Percentiles rank a stretch among this genome's conserved stretches.
phyloP scores from a whole-genome alignment of 2,888 invertebrate genomes.

The Callyntrura sp. region DNA sequence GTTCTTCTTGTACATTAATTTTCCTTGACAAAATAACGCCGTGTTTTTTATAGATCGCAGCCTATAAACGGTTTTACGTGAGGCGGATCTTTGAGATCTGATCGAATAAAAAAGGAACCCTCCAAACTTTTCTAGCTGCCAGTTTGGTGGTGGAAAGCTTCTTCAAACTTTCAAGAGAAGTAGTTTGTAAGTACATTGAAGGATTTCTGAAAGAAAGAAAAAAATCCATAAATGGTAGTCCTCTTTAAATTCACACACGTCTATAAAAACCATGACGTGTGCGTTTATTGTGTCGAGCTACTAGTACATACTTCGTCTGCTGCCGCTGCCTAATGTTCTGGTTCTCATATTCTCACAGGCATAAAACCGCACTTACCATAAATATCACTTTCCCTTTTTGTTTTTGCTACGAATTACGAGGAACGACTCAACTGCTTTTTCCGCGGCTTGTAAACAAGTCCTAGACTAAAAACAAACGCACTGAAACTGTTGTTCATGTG shows the following conservation, averaged over 20 bases:
- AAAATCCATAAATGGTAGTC: conserved; percentile 3
- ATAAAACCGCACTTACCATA: conserved; percentile 55
- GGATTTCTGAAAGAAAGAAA: not conserved
- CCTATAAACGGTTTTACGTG: no score
- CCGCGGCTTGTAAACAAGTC: not conserved
- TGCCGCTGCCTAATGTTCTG: not conserved
- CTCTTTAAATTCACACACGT: not conserved
- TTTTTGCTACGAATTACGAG: conserved; percentile 34
- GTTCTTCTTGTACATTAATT: no score
- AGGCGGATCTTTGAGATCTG: no score
- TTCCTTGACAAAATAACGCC: no score
- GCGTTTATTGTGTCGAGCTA: not conserved
- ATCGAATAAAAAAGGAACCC: no score
- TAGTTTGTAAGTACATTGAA: no score
- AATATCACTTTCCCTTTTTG: conserved; percentile 53
- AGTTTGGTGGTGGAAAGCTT: not conserved
- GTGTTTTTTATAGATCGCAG: no score
- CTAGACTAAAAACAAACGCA: not conserved
- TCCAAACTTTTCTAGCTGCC: no score
- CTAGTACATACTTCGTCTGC: not conserved
- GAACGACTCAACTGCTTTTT: not conserved
- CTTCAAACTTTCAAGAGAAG: not conserved
- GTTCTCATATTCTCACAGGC: conserved; percentile 33
- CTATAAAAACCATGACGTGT: not conserved
- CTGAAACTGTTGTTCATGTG: no score